These are phyloP conservation scores for Crocuta crocuta DNA, from an alignment of 2,113 vertebrate genomes.

Conservation along the genomic window DNA sequence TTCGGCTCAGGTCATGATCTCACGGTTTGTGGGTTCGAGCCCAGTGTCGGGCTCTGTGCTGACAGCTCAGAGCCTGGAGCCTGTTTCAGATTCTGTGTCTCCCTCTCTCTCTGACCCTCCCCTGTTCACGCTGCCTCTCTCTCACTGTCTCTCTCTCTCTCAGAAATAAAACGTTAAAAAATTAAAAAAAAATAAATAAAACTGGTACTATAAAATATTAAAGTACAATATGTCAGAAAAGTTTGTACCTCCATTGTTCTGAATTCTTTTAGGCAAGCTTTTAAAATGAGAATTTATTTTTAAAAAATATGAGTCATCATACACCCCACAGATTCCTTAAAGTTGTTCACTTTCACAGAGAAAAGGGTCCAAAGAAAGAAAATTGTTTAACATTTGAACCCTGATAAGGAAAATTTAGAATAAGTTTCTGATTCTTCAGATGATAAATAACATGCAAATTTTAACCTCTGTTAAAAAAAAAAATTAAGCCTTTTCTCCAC, in stretches of 20 bases:
- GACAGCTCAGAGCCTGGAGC: too few relatives aligned
- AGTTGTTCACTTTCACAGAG: slow-evolving; percentile 48
- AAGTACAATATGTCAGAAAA: slow-evolving; percentile 16
- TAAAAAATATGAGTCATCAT: slow-evolving; percentile 12
- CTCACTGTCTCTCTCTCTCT: too few relatives aligned
- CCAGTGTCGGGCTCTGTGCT: too few relatives aligned
- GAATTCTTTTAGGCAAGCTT: slow-evolving; percentile 21
- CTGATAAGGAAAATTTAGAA: slow-evolving; percentile 49
- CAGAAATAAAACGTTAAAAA: too few relatives aligned
- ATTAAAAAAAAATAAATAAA: too few relatives aligned
- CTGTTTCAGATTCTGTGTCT: too few relatives aligned
- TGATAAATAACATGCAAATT: slow-evolving; percentile 29
- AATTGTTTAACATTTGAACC: slow-evolving; percentile 42
- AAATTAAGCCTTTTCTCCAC: neutral
- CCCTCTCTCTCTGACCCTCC: too few relatives aligned
- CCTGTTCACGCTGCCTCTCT: too few relatives aligned
- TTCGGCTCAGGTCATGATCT: too few relatives aligned
- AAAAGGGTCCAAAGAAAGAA: slow-evolving; percentile 51
- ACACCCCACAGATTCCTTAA: neutral
- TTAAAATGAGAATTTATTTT: slow-evolving; percentile 55
- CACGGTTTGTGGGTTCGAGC: too few relatives aligned
- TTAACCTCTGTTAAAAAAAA: slow-evolving; percentile 11
- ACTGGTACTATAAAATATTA: neutral
- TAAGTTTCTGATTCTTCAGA: slow-evolving; percentile 33
- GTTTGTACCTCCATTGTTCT: slow-evolving; percentile 3